phyloP scores from a whole-genome alignment of 2,113 vertebrate species.

The Mohoua ochrocephala region DNA sequence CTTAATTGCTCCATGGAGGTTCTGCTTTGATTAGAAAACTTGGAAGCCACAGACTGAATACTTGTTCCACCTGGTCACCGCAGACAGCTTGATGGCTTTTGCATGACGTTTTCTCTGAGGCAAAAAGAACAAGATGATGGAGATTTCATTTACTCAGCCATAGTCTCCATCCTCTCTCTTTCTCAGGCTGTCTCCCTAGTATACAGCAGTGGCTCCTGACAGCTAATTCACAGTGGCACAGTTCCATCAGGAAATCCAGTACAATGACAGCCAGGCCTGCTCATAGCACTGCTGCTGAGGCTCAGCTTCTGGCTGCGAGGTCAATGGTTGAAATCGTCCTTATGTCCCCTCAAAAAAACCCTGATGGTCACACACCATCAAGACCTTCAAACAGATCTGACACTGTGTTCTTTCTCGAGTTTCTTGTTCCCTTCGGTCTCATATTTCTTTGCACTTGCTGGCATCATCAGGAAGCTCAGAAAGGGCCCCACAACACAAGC shows the following conservation, averaged over 20 bases:
- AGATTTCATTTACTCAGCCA: background rate
- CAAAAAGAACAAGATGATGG: constrained; percentile 5
- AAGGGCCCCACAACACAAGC: background rate
- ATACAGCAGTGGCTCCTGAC: constrained; percentile 53
- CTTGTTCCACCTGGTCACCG: constrained; percentile 59
- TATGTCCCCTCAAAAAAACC: background rate
- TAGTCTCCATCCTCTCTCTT: constrained; percentile 48
- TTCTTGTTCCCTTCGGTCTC: background rate
- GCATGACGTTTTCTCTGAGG: constrained; percentile 20
- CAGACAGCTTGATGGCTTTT: constrained; percentile 53
- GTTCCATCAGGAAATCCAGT: constrained; percentile 51
- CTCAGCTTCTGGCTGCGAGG: constrained; percentile 42
- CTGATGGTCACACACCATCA: background rate
- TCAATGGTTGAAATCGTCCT: constrained; percentile 18
- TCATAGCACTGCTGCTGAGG: background rate
- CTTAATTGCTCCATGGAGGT: constrained; percentile 57
- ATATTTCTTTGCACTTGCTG: background rate
- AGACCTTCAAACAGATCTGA: background rate
- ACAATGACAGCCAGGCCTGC: background rate
- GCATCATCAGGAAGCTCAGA: background rate
- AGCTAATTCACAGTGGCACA: constrained; percentile 63
- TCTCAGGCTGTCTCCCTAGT: constrained; percentile 47
- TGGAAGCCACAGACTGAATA: constrained; percentile 64
- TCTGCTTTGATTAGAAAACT: constrained; percentile 58
- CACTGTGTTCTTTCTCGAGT: background rate